Conservation (phyloP, 2,797 vertebrate species). For the Sebastes vulpes region DNA sequence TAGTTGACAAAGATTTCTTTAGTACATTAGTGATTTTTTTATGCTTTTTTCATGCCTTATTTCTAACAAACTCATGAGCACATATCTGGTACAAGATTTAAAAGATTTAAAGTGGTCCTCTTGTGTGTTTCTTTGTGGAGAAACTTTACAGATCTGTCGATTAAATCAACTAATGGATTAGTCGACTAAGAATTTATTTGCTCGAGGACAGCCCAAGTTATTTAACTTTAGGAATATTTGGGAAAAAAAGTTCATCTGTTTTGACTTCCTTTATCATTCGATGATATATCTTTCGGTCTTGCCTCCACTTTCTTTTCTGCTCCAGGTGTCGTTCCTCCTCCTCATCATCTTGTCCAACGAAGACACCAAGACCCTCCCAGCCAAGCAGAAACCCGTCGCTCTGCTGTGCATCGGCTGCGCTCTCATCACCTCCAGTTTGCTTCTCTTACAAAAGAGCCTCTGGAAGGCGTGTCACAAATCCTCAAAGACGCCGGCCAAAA, state of each 20-base stretch:
- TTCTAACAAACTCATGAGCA: too few relatives aligned
- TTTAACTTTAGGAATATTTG: not conserved
- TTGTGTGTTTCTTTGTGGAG: too few relatives aligned
- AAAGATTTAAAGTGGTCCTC: too few relatives aligned
- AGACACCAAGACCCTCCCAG: constrained; percentile 22
- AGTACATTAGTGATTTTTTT: not conserved
- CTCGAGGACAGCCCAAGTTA: too few relatives aligned
- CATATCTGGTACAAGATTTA: too few relatives aligned
- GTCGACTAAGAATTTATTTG: too few relatives aligned
- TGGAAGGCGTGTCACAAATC: constrained; percentile 79
- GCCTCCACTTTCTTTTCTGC: not conserved
- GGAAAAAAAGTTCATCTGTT: not conserved
- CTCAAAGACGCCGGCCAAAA: constrained; percentile 61
- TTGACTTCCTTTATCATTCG: not conserved
- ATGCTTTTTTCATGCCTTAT: too few relatives aligned
- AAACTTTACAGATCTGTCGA: too few relatives aligned
- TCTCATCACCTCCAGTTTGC: constrained; percentile 62
- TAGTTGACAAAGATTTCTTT: too few relatives aligned
- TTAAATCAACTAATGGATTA: too few relatives aligned
- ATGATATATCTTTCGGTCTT: not conserved
- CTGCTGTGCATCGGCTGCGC: constrained; percentile 71
- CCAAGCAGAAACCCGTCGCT: constrained; percentile 56
- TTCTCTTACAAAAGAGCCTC: constrained; percentile 67
- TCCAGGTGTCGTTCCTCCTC: constrained; percentile 75
- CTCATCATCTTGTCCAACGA: constrained; percentile 70